A percentile compares a stretch with the other conserved stretches of the same genome.
Conservation (phyloP, 2,797 vertebrate species). For the Siniperca undulata region DNA sequence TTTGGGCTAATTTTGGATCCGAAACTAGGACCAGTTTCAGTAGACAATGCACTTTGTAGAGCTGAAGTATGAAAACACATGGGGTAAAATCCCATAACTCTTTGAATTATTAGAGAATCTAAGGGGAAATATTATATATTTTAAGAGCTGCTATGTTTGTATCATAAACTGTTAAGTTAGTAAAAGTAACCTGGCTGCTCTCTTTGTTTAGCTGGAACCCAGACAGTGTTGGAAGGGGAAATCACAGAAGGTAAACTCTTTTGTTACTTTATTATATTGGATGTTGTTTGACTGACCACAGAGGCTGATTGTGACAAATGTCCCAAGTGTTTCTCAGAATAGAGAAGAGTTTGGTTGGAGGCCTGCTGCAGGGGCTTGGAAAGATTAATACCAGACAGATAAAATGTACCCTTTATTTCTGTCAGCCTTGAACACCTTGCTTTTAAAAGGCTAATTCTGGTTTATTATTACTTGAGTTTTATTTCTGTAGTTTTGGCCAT, state of each 20-base stretch:
- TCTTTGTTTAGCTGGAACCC: slow-evolving; percentile 70
- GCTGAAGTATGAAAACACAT: background rate
- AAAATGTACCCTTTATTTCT: background rate
- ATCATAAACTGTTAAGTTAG: background rate
- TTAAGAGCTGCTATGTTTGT: background rate
- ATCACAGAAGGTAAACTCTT: slow-evolving; percentile 75
- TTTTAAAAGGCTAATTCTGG: background rate
- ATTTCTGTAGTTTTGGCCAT: background rate
- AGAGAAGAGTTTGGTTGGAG: background rate
- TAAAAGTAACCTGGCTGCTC: background rate
- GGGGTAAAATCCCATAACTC: background rate
- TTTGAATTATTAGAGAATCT: background rate
- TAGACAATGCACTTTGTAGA: background rate
- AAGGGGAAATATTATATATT: background rate
- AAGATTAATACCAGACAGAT: background rate
- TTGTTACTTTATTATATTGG: background rate
- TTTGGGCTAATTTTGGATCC: background rate
- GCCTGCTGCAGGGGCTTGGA: background rate
- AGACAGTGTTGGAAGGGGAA: slow-evolving; percentile 72
- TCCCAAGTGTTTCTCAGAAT: background rate
- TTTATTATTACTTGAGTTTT: background rate
- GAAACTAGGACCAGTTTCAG: background rate
- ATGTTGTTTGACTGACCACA: background rate
- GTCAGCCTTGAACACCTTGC: background rate
- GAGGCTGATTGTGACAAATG: background rate